A percentile compares a stretch with the other conserved stretches of the same genome.
Evolutionary conservation across 1,140 invertebrate species (phyloP).

Genomic region (Diplogasteroides magnus): DNA sequence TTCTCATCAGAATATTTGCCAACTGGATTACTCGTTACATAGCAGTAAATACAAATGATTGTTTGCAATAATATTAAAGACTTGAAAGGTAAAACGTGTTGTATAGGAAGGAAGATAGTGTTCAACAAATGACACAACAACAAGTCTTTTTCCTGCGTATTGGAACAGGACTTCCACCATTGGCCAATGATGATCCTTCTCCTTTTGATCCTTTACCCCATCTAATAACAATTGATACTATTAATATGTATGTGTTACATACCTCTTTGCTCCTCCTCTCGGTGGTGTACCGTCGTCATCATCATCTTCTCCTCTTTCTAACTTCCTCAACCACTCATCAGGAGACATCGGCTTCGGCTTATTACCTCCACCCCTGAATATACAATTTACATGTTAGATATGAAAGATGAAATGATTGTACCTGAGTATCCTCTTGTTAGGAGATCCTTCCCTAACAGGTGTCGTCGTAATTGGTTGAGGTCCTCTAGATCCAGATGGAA

Average conservation of each 20-base stretch:
- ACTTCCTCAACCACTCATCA: constrained; percentile 43
- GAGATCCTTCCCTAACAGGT: constrained; percentile 22
- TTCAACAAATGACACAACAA: constrained; percentile 23
- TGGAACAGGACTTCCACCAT: constrained; percentile 8
- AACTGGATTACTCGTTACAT: no score
- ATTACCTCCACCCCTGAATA: constrained; percentile 16
- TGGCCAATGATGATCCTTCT: constrained; percentile 14
- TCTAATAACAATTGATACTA: neutral
- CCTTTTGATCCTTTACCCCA: constrained; percentile 10
- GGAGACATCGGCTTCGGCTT: constrained; percentile 44
- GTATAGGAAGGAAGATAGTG: neutral
- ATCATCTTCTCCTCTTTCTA: constrained; percentile 34
- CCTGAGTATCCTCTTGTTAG: constrained; percentile 27
- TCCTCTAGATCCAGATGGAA: no score
- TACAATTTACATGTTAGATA: constrained; percentile 12
- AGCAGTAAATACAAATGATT: no score
- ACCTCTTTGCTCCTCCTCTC: constrained; percentile 20
- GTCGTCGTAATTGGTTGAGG: constrained; percentile 7
- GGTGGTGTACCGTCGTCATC: constrained; percentile 37
- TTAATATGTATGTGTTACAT: neutral
- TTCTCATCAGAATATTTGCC: no score
- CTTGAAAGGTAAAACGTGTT: no score
- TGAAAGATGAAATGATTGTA: neutral
- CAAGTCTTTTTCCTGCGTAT: constrained; percentile 16
- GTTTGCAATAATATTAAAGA: no score